phyloP scores from a whole-genome alignment of 2,888 invertebrate genomes.

The Catocala nupta region DNA sequence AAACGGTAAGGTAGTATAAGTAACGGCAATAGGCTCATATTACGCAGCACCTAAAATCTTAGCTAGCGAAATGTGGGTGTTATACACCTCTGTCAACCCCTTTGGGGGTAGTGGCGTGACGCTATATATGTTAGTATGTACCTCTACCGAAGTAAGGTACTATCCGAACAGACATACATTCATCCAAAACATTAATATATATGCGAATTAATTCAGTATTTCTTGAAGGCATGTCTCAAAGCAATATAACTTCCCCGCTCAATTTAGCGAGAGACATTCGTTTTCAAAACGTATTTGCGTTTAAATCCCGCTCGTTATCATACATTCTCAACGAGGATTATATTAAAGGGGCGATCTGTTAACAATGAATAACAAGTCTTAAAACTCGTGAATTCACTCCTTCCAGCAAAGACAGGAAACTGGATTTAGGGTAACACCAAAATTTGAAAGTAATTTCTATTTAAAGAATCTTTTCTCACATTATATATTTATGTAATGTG shows the following conservation, averaged over 20 bases:
- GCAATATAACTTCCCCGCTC: slow-evolving; percentile 17
- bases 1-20: neutral
- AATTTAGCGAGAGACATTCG: slow-evolving; percentile 21
- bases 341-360: slow-evolving; percentile 12
- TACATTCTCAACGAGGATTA: slow-evolving; percentile 20
- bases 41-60: no score
- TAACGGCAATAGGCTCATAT: neutral
- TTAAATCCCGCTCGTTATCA: slow-evolving; percentile 29
- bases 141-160: no score
- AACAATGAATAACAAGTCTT: neutral
- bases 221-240: slow-evolving; percentile 6
- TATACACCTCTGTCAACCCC: no score
- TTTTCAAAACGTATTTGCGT: slow-evolving; percentile 19
- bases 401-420: no score
- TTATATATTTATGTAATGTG: no score
- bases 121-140: no score
- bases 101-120: no score
- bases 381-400: neutral
- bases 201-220: slow-evolving; percentile 13
- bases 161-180: no score
- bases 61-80: neutral
- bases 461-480: no score
- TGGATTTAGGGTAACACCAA: no score
- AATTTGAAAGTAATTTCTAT: no score
- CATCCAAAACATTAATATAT: neutral